Evolutionary conservation across 2,888 invertebrate genomes (phyloP), one percentile per base, ranked within the genome.

Genomic region (Himalopsyche tibetana): DNA sequence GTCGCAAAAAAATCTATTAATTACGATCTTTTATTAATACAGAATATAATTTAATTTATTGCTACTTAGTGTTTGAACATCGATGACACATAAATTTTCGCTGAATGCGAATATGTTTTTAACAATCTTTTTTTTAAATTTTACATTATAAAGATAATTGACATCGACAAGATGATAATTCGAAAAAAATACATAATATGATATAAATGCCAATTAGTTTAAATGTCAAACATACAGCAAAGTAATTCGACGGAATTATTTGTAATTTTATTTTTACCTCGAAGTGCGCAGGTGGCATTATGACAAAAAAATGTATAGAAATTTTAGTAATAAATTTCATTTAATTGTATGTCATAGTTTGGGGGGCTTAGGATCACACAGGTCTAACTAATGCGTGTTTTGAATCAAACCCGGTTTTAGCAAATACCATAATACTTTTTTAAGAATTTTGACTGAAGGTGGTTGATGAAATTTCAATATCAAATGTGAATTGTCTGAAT

Each of bases 151-250:
- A 63, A 15, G 51, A 51, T 63, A 63, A 63, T 63, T 63, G 63
- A 63, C 63, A 63, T 63, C 63, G 63, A 63, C 19, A 19, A 0
- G 19, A 63, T 28, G 63, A 63, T 63, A 51, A 51, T 51, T 19
- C 5, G 56, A 15, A 63, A 63, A 19, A 19, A 51, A 15, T 4
- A 15, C 3, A 15, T 15, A 28, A 51, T 51, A 51, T 51, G 51
- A 51, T 63, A 63, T 63, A 63, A 63, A 63, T 63, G 63, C 63
- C 63, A 63, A 63, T 63, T 63, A 63, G 19, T 19, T 63, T 63
- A 63, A 63, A 63, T 63, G 63, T 8, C 63, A 63, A 63, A 63
- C 63, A 4, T 19, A 19, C 28, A 63, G 9, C 2, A 8, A 63
- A 63, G 17, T 56, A 56, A 56, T 56, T 3, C 9, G n/a, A n/a